Conservation (phyloP, 2,888 invertebrate species). For the Tipula lateralis region DNA sequence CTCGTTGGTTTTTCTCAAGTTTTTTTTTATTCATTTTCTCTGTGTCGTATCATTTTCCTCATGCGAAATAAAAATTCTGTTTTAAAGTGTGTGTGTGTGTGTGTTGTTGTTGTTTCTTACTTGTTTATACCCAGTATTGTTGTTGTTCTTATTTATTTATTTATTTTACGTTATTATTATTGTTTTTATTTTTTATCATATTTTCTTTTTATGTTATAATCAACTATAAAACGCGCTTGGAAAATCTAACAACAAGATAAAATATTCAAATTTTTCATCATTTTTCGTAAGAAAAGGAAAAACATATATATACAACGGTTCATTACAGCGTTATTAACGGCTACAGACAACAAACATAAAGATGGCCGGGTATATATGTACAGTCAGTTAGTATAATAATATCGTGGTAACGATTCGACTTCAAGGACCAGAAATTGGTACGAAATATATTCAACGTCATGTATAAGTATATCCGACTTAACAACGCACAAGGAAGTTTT, state of each 20-base stretch:
- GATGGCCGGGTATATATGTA: background rate
- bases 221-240: background rate
- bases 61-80: background rate
- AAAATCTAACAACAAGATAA: background rate
- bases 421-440: no score
- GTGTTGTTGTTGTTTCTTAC: background rate
- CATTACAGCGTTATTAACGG: background rate
- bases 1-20: background rate
- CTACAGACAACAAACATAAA: background rate
- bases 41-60: background rate
- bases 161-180: background rate
- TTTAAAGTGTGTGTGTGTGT: background rate
- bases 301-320: background rate
- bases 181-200: background rate
- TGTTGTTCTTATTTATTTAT: background rate
- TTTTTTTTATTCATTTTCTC: background rate
- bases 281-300: background rate
- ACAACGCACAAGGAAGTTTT: no score
- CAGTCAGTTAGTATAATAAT: no score
- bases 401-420: no score
- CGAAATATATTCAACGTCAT: no score
- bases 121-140: background rate
- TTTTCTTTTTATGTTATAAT: background rate
- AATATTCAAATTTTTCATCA: constrained; percentile 1
- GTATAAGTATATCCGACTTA: no score